phyloP scores from a whole-genome alignment of 1,140 invertebrate genomes.

The Drosophila sturtevanti region DNA sequence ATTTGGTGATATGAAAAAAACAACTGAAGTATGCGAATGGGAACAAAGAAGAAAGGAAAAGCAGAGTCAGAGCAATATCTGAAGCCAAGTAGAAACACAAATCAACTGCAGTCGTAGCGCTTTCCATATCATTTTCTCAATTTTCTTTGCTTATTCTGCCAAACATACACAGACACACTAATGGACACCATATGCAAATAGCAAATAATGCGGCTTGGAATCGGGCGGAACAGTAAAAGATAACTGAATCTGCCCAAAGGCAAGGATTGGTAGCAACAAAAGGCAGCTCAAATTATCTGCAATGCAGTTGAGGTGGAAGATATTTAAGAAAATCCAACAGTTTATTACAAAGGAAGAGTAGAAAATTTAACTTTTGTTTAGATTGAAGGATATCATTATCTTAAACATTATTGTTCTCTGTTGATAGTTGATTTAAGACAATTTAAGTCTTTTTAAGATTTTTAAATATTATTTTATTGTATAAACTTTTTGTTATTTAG shows the following conservation, averaged over 20 bases:
- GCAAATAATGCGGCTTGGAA: slow-evolving; percentile 5
- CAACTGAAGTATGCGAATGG: slow-evolving; percentile 1
- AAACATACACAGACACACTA: not conserved
- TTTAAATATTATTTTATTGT: too few species aligned
- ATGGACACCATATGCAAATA: slow-evolving; percentile 4
- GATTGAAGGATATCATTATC: not conserved
- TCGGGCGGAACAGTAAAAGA: not conserved
- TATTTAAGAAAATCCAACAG: slow-evolving; percentile 55
- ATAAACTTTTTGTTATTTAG: too few species aligned
- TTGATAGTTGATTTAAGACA: too few species aligned
- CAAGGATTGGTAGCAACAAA: slow-evolving; percentile 1
- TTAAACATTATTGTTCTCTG: too few species aligned
- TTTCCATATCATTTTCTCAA: slow-evolving; percentile 62
- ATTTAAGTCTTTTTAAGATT: too few species aligned
- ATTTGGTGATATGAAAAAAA: too few species aligned
- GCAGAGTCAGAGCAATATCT: not conserved
- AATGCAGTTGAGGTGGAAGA: slow-evolving; percentile 34
- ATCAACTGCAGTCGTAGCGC: slow-evolving; percentile 50
- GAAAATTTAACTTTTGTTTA: slow-evolving; percentile 10
- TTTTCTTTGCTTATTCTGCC: slow-evolving; percentile 37
- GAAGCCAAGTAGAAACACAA: slow-evolving; percentile 54
- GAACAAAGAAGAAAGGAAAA: not conserved
- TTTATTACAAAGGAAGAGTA: slow-evolving; percentile 43
- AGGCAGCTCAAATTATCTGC: slow-evolving; percentile 56
- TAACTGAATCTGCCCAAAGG: not conserved